phyloP scores from a whole-genome alignment of 2,888 invertebrate species.

The Rotaria magnacalcarata region DNA sequence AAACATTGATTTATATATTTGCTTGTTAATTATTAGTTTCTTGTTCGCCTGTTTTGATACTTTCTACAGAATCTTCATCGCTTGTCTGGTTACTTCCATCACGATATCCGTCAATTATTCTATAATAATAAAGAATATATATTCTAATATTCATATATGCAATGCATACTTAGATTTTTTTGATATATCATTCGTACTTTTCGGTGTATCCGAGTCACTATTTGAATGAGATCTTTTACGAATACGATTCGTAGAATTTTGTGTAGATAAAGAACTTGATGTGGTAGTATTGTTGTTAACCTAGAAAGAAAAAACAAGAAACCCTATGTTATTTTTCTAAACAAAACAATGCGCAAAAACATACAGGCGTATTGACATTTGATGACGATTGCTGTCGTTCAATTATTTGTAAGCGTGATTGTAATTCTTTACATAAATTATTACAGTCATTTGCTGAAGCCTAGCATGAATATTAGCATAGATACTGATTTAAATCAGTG shows the following conservation, averaged over 20 bases:
- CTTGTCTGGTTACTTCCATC: neutral
- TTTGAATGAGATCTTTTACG: constrained; percentile 27
- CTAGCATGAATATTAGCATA: neutral
- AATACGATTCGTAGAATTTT: neutral
- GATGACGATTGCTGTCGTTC: neutral
- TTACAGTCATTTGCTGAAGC: constrained; percentile 38
- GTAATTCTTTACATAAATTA: constrained; percentile 17
- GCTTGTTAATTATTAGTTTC: neutral
- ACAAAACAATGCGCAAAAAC: neutral
- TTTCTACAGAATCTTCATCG: neutral
- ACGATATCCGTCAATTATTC: neutral
- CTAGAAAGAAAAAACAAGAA: neutral
- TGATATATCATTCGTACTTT: neutral
- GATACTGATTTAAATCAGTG: neutral
- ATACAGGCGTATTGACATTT: neutral
- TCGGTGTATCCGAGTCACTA: neutral
- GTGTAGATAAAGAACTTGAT: neutral
- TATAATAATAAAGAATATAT: neutral
- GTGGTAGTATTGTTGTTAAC: neutral
- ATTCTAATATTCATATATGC: no score
- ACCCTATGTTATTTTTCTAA: no score
- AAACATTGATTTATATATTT: no score
- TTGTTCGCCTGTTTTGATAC: constrained; percentile 4
- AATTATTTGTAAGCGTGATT: constrained; percentile 18
- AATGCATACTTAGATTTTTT: constrained; percentile 10